phyloP scores from a whole-genome alignment of 2,888 invertebrate genomes.

The Eupithecia pulchellata region DNA sequence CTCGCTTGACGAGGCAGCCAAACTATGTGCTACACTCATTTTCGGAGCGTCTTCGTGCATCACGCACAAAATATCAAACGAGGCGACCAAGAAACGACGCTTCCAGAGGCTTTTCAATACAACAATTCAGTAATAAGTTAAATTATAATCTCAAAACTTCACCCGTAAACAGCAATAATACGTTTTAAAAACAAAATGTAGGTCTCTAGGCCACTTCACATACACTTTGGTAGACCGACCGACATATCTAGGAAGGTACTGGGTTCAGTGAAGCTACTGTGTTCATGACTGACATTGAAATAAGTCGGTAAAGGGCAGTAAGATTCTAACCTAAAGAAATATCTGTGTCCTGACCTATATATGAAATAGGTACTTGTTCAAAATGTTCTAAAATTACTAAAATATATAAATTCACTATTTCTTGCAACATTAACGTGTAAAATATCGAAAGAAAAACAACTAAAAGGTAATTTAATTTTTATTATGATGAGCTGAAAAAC shows the following conservation, averaged over 20 bases:
- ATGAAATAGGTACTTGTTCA: constrained; percentile 38
- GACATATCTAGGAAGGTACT: constrained; percentile 88
- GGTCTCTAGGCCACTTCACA: constrained; percentile 96
- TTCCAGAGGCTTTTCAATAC: constrained; percentile 61
- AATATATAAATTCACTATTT: neutral
- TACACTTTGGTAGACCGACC: constrained; percentile 92
- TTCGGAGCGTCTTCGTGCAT: constrained; percentile 90
- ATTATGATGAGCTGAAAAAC: constrained; percentile 57
- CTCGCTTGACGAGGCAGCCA: constrained; percentile 87
- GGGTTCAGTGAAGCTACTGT: constrained; percentile 88
- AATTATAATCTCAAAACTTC: constrained; percentile 87
- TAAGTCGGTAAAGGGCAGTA: constrained; percentile 84
- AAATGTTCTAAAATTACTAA: neutral
- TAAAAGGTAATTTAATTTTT: constrained; percentile 40
- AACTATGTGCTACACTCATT: constrained; percentile 88
- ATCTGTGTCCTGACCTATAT: constrained; percentile 79
- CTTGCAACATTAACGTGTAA: neutral
- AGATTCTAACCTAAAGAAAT: constrained; percentile 77
- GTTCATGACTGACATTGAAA: constrained; percentile 87
- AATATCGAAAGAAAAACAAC: neutral
- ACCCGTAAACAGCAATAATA: constrained; percentile 68
- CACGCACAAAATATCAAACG: constrained; percentile 76
- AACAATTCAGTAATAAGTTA: constrained; percentile 75
- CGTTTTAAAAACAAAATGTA: constrained; percentile 87
- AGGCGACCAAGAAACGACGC: constrained; percentile 68